Conservation (phyloP, 2,888 invertebrate species). For the Hesperia comma region DNA sequence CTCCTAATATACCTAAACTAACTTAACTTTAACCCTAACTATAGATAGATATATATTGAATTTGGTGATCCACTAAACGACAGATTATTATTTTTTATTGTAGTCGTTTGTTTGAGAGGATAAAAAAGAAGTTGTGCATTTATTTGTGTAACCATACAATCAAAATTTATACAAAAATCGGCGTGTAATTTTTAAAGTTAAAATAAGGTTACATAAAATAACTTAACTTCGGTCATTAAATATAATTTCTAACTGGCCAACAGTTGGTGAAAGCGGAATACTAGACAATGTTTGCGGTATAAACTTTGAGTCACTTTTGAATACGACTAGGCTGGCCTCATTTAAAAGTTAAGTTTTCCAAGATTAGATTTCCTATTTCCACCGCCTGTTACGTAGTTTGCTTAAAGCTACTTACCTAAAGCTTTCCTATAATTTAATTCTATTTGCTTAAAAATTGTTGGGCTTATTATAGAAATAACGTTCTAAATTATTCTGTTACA, state of each 20-base stretch:
- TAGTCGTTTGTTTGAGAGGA: no score
- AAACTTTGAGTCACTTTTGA: not conserved
- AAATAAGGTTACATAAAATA: no score
- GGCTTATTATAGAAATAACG: not conserved
- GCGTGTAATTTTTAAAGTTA: no score
- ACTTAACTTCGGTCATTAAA: no score
- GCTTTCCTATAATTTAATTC: not conserved
- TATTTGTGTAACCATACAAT: no score
- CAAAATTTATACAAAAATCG: no score
- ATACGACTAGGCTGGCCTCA: not conserved
- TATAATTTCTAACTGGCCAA: not conserved
- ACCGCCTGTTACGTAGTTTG: not conserved
- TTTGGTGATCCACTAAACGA: no score
- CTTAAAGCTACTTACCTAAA: not conserved
- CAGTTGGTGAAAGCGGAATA: not conserved
- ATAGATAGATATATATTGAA: no score
- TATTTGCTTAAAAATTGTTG: not conserved
- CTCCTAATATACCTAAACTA: no score
- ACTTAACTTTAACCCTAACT: no score
- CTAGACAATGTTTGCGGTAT: not conserved
- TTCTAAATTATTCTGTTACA: not conserved
- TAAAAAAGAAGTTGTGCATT: no score
- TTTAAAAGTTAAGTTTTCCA: slow-evolving; percentile 4
- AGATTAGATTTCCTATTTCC: slow-evolving; percentile 2
- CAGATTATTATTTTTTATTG: no score